Conservation (phyloP, 2,113 vertebrate species). For the Bagarius yarrelli region DNA sequence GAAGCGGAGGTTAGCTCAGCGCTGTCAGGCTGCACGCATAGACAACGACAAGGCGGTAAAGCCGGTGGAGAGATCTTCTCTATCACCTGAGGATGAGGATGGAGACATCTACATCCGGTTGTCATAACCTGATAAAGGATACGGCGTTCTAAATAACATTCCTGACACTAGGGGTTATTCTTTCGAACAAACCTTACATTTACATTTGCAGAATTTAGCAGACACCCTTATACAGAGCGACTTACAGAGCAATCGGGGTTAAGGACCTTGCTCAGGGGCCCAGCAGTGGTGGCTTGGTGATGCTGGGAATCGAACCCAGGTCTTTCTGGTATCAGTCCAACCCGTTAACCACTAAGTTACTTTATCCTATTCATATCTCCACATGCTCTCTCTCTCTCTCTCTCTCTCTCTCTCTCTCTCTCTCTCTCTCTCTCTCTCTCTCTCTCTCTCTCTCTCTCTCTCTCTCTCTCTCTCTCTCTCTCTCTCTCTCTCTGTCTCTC, state of each 20-base stretch:
- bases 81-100: background rate
- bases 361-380: constrained; percentile 10
- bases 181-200: background rate
- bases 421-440: background rate
- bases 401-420: background rate
- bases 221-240: too few species aligned
- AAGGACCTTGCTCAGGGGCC: too few species aligned
- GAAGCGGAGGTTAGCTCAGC: constrained; percentile 51
- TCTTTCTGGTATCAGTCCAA: too few species aligned
- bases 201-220: too few species aligned
- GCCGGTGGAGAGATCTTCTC: constrained; percentile 47
- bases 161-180: background rate
- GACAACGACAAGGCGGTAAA: constrained; percentile 56
- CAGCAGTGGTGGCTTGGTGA: too few species aligned
- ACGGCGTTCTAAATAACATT: background rate
- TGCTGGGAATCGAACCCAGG: too few species aligned
- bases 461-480: too few species aligned
- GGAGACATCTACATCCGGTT: background rate
- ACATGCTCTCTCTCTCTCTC: background rate
- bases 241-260: too few species aligned
- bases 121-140: background rate
- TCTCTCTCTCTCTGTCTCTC: background rate
- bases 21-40: constrained; percentile 57
- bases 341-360: too few species aligned
- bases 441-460: too few species aligned